Conservation (phyloP, 1,140 invertebrate species). For the Drosophila littoralis region DNA sequence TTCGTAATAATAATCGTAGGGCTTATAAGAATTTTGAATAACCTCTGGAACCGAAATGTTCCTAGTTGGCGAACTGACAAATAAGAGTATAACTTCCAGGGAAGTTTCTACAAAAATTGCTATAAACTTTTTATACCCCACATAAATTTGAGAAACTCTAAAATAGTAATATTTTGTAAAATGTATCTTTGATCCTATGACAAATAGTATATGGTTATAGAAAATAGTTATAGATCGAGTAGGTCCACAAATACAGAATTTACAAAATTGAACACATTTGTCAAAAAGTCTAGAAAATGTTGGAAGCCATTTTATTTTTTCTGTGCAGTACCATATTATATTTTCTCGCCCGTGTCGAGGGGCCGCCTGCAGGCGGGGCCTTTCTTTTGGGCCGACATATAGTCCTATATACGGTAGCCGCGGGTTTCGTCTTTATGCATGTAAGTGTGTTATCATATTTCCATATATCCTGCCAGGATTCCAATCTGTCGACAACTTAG, state of each 20-base stretch:
- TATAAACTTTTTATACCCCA: no score
- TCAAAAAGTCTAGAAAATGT: slow-evolving; percentile 24
- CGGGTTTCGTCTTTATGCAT: slow-evolving; percentile 27
- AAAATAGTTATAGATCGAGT: not conserved
- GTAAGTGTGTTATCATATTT: slow-evolving; percentile 19
- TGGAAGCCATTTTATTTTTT: slow-evolving; percentile 27
- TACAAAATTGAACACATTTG: not conserved
- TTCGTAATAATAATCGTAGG: no score
- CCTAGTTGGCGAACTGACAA: no score
- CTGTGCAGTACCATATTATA: slow-evolving; percentile 25
- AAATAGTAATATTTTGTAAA: no score
- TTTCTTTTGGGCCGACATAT: slow-evolving; percentile 6
- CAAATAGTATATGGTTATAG: no score
- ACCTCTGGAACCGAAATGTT: no score
- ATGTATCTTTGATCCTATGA: no score
- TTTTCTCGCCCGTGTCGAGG: slow-evolving; percentile 36
- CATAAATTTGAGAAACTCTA: no score
- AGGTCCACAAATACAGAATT: not conserved
- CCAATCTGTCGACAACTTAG: not conserved
- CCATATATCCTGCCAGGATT: no score
- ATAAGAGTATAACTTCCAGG: no score
- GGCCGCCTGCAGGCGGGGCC: slow-evolving; percentile 4
- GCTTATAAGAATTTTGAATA: no score
- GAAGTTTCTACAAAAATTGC: no score
- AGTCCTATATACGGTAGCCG: slow-evolving; percentile 1